Evolutionary conservation across 2,888 invertebrate genomes (phyloP), one percentile per base, ranked within the genome.

Genomic region (Caenorhabditis plicata): DNA sequence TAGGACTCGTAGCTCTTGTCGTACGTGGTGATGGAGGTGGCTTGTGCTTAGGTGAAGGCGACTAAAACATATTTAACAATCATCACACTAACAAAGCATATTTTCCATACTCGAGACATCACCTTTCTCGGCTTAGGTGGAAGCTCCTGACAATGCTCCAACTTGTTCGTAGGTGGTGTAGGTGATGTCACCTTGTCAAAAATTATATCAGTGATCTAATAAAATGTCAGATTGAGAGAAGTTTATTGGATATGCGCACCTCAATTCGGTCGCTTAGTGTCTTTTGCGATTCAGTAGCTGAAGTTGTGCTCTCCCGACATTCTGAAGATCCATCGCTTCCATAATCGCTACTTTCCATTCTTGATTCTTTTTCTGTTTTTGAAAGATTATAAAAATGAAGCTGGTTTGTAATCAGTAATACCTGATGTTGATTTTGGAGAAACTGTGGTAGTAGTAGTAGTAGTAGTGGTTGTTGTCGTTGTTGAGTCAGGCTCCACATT

Each of bases 251-350:
- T 33, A 33, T 33, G 15, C 5, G 15, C 22, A 60, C 60, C 45
- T 68, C 68, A 20, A 68, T 51, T 15, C 65, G 35, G 33, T 68
- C 68, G 19, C 62, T 58, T 33, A 68, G 42, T n/a, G 68, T 68
- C 38, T 64, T 55, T 26, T 65, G 65, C 4, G 63, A 60, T 26
- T 57, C 57, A n/a, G n/a, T n/a, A 19, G 49, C 57, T 20, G 56
- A 58, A 17, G 56, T 53, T 3, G 61, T 52, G 26, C 65, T 65
- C 25, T 65, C 68, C 5, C 65, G 44, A 32, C 63, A 65, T 8
- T 61, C 61, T 1, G 65, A 68, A 2, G 48, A 42, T 38, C 61
- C 56, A 41, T 68, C 68, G 25, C 61, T 62, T 25, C 61, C 65
- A 39, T 66, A 66, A 36, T 69, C 69, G 32, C 60, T 56, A 35